Evolutionary conservation across 2,113 vertebrate species (phyloP), one percentile per base, ranked within the genome.

Genomic region (Climacteris rufus): DNA sequence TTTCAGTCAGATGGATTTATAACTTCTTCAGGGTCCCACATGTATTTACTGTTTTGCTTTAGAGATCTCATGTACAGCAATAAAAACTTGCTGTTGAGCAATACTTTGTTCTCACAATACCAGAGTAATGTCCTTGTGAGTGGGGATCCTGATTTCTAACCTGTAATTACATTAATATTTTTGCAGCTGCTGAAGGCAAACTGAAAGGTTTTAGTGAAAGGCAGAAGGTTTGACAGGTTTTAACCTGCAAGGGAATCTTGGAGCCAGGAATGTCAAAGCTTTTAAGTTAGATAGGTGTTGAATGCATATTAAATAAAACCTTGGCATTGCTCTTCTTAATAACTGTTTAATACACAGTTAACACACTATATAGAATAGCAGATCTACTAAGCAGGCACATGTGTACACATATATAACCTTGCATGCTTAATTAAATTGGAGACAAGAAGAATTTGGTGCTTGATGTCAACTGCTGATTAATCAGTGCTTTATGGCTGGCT

Each of bases 211-310:
- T 83, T 52, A 53, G 39, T 81, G 76, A 64, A 92, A 68, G 72
- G 54, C n/a, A 82, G 56, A 52, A 87, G 17, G 24, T 69, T 82
- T 70, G 44, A 76, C 93, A 85, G 83, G 92, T 84, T 92, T 53
- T 87, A 87, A 90, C 95, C 39, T 97, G 94, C 50, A 63, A 89
- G 54, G 35, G 40, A 87, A 82, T 86, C 50, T 97, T 25, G 17
- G 83, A 82, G 44, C 47, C 2, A 2, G 70, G 65, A 90, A 76
- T 15, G 37, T 89, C 53, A 59, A 39, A 65, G 76, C 54, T 83
- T 72, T 56, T 79, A 13, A 72, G 45, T 75, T 90, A 71, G 53
- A 42, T 49, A 45, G 47, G 10, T 78, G 69, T 84, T 94, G 69
- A 87, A 78, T 61, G 35, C n/a, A 37, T 80, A 68, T 83, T 75